Conservation (phyloP, 2,888 invertebrate genomes). For the Pristionchus exspectatus region DNA sequence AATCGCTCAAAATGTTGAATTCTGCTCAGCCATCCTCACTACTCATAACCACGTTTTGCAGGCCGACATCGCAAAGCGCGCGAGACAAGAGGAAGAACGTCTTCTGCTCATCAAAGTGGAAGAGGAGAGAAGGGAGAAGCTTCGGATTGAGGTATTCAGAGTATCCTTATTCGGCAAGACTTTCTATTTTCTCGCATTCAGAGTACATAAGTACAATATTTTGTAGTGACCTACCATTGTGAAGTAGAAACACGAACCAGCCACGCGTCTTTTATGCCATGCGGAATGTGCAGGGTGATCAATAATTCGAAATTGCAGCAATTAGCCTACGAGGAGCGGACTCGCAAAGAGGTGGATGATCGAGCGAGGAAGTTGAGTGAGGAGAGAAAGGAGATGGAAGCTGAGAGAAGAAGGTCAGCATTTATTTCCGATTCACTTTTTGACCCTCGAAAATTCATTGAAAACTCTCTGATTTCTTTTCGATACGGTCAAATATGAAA, state of each 20-base stretch:
- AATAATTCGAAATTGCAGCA: background rate
- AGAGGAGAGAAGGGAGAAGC: conserved; percentile 22
- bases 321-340: conserved; percentile 8
- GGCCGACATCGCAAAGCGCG: background rate
- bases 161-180: background rate
- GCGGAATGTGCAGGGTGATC: background rate
- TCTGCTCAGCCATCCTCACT: too few relatives aligned
- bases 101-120: background rate
- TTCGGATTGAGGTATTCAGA: background rate
- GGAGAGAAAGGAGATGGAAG: conserved; percentile 28
- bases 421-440: background rate
- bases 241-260: too few relatives aligned
- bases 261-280: too few relatives aligned
- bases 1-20: background rate
- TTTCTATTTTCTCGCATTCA: background rate
- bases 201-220: too few relatives aligned
- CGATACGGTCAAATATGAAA: background rate
- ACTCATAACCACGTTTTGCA: background rate
- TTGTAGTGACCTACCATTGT: too few relatives aligned
- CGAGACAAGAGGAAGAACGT: conserved; percentile 1
- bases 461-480: too few relatives aligned
- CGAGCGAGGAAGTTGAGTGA: conserved; percentile 14
- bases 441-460: too few relatives aligned
- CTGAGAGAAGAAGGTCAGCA: background rate
- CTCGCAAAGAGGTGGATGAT: background rate